Evolutionary conservation across 2,888 invertebrate species (phyloP), one percentile per base, ranked within the genome.

Genomic region (Fragum sueziense): DNA sequence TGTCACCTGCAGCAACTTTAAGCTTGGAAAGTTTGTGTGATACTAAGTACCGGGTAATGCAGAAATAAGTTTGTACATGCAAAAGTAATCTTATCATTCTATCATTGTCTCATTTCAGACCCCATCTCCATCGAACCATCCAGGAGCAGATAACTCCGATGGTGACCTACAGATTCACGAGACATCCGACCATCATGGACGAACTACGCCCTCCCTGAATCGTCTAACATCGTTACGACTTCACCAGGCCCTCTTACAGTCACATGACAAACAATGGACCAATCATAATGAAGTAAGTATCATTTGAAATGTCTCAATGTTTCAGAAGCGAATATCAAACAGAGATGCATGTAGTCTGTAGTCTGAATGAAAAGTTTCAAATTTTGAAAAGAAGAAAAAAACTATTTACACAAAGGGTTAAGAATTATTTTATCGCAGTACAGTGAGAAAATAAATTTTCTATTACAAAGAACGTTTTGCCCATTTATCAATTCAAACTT

Each of bases 251-350:
- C 82, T 87, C 7, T 68, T 86, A 37, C 85, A 87, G 82, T 86
- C 87, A 74, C 85, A 85, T 84, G 87, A 87, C 73, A 87, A 87
- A 70, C 86, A 77, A 22, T 86, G 85, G 85, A 77, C 83, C 78
- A 79, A 72, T 73, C 80, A 84, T 14, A 77, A 78, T 79, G 78
- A 80, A 67, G 83, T 83, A 80, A 76, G 78, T 79, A 27, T 3
- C 22, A 47, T 2, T n/a, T 47, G n/a, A n/a, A n/a, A n/a, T n/a
- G n/a, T n/a, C n/a, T n/a, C n/a, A n/a, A n/a, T n/a, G n/a, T n/a
- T n/a, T n/a, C n/a, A n/a, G n/a, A n/a, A n/a, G n/a, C n/a, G n/a
- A n/a, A n/a, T n/a, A n/a, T n/a, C n/a, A n/a, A n/a, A n/a, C n/a
- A n/a, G n/a, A n/a, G n/a, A n/a, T n/a, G n/a, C n/a, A n/a, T n/a